Evolutionary conservation across 2,797 vertebrate species (phyloP).

Genomic region (Ctenopoma kingsleyae): DNA sequence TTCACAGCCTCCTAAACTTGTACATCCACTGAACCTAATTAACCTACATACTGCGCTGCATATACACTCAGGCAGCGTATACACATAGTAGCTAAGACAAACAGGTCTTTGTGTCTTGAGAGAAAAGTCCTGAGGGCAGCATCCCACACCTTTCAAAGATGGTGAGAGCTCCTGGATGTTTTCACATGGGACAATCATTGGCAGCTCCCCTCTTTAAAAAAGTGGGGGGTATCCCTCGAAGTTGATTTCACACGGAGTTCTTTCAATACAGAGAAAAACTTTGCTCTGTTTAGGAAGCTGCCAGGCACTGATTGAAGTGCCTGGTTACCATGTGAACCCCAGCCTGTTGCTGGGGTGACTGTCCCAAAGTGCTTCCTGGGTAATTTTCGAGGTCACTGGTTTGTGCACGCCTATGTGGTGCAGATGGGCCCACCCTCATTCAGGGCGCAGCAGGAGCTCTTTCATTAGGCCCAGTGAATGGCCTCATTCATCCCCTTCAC

Average conservation of each 20-base stretch:
- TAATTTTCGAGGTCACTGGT: slow-evolving; percentile 89
- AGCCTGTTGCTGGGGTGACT: slow-evolving; percentile 85
- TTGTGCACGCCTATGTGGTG: slow-evolving; percentile 86
- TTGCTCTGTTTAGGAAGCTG: slow-evolving; percentile 79
- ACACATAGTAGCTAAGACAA: slow-evolving; percentile 51
- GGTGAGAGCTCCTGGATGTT: slow-evolving; percentile 55
- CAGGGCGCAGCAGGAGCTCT: slow-evolving; percentile 82
- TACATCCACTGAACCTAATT: slow-evolving; percentile 53
- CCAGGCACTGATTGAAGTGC: slow-evolving; percentile 81
- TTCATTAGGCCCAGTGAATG: slow-evolving; percentile 85
- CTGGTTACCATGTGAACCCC: slow-evolving; percentile 85
- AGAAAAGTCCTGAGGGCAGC: slow-evolving; percentile 47
- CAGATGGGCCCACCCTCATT: slow-evolving; percentile 86
- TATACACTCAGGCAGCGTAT: slow-evolving; percentile 14
- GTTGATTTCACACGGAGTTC: slow-evolving; percentile 80
- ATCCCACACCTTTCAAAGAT: slow-evolving; percentile 62
- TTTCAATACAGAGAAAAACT: slow-evolving; percentile 75
- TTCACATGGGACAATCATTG: slow-evolving; percentile 74
- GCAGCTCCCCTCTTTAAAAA: slow-evolving; percentile 48
- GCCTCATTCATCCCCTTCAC: slow-evolving; percentile 85
- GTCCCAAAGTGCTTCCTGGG: slow-evolving; percentile 87
- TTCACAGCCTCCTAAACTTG: slow-evolving; percentile 45
- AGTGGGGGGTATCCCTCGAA: slow-evolving; percentile 60
- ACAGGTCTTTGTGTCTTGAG: slow-evolving; percentile 54
- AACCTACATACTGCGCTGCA: slow-evolving; percentile 29